Evolutionary conservation across 2,797 vertebrate genomes (phyloP).

Genomic region (Protosalanx chinensis): DNA sequence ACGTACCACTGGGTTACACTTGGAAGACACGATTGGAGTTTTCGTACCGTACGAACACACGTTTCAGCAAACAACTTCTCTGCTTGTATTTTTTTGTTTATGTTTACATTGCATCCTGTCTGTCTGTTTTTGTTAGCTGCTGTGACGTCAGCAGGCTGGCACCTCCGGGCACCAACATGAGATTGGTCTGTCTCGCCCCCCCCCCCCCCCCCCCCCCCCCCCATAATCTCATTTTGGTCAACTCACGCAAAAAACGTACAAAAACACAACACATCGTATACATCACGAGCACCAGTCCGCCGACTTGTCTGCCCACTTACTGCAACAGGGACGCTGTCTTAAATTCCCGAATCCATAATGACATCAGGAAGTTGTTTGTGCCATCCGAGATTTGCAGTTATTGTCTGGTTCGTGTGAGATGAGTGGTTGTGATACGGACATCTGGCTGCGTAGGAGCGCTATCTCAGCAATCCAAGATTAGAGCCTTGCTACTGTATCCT

Average conservation of each 20-base stretch:
- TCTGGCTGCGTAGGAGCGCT: conserved; percentile 47
- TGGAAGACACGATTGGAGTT: too few species aligned
- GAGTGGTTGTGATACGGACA: conserved; percentile 52
- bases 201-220: too few species aligned
- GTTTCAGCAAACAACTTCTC: background rate
- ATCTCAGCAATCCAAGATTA: conserved; percentile 60
- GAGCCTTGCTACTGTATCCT: conserved; percentile 11
- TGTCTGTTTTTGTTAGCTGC: conserved; percentile 25
- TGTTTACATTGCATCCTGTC: conserved; percentile 4
- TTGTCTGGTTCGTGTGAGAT: conserved; percentile 69
- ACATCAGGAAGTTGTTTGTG: conserved; percentile 68
- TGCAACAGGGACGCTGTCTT: conserved; percentile 61
- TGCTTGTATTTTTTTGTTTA: too few species aligned
- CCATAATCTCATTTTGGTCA: too few species aligned
- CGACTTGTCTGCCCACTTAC: conserved; percentile 30
- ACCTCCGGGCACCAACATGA: conserved; percentile 39
- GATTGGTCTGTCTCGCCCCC: conserved; percentile 33
- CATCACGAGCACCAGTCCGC: background rate
- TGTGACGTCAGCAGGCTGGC: conserved; percentile 43
- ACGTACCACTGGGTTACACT: too few species aligned
- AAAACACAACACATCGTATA: background rate
- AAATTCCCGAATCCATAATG: conserved; percentile 71
- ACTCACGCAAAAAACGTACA: conserved; percentile 1
- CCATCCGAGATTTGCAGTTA: conserved; percentile 59
- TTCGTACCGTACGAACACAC: background rate